phyloP scores from a whole-genome alignment of 23 tunicate species.

The Botrylloides violaceus region DNA sequence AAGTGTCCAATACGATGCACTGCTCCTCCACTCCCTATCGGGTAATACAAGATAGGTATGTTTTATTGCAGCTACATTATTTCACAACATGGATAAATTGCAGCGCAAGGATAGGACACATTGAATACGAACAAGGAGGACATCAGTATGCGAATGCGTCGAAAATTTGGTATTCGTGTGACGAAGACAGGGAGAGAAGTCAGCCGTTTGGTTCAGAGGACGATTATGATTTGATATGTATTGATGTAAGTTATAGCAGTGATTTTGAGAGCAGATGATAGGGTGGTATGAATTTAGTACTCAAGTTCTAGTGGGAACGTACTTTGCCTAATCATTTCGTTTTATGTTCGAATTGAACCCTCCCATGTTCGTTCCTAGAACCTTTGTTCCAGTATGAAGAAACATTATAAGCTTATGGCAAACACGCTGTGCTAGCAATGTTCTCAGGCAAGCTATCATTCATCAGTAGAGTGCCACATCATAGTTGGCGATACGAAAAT shows the following conservation, averaged over 20 bases:
- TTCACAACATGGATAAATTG: neutral
- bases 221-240: constrained; percentile 35
- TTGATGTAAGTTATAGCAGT: constrained; percentile 38
- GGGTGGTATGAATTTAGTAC: no score
- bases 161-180: constrained; percentile 35
- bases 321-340: no score
- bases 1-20: constrained; percentile 35
- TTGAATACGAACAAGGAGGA: constrained; percentile 23
- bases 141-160: constrained; percentile 29
- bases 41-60: constrained; percentile 31
- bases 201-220: neutral
- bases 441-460: no score
- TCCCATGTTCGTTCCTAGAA: no score
- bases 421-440: no score
- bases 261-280: no score
- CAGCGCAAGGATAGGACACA: constrained; percentile 30
- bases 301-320: no score
- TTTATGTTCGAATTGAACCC: no score
- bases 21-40: constrained; percentile 38
- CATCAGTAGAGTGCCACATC: no score
- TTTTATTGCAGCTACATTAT: neutral
- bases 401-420: no score
- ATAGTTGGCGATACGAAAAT: no score
- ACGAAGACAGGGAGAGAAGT: constrained; percentile 16
- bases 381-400: no score